Percentiles rank a stretch among this genome's conserved stretches.
phyloP scores from a whole-genome alignment of 2,113 vertebrate species.

The Psilopsiagon aurifrons region DNA sequence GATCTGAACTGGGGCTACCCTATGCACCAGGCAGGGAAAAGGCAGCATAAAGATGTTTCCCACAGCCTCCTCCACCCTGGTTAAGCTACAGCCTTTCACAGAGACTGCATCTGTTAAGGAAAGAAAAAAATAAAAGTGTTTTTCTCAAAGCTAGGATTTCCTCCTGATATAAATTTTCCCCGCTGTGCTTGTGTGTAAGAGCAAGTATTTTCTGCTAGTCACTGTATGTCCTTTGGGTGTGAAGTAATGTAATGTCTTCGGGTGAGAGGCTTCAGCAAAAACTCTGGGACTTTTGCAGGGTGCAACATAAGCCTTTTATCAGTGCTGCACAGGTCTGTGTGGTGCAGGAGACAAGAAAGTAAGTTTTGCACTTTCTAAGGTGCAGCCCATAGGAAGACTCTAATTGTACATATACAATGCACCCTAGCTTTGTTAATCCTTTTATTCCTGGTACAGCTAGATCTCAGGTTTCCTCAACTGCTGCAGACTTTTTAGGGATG shows the following conservation, averaged over 20 bases:
- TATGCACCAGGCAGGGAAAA: fast-evolving
- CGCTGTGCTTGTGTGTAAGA: fast-evolving
- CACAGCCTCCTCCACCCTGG: neutral
- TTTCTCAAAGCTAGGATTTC: constrained; percentile 2
- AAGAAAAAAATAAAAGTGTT: neutral
- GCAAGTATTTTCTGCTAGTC: neutral
- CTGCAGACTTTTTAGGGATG: constrained; percentile 26
- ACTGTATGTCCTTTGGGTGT: neutral
- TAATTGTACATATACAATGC: fast-evolving
- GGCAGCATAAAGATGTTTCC: neutral
- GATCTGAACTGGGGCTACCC: neutral
- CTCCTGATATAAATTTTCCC: neutral
- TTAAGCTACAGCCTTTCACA: neutral
- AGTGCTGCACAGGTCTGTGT: fast-evolving
- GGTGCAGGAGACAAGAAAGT: neutral
- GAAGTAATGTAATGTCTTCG: neutral
- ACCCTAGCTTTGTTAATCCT: neutral
- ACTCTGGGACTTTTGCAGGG: neutral
- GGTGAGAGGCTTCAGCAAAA: neutral
- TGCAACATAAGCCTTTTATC: neutral
- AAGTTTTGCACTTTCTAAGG: neutral
- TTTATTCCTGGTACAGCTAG: neutral
- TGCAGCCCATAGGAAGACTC: neutral
- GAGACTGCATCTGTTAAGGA: neutral
- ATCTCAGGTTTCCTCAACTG: neutral